Evolutionary conservation across 2,797 vertebrate genomes (phyloP).

Genomic region (Thunnus albacares): DNA sequence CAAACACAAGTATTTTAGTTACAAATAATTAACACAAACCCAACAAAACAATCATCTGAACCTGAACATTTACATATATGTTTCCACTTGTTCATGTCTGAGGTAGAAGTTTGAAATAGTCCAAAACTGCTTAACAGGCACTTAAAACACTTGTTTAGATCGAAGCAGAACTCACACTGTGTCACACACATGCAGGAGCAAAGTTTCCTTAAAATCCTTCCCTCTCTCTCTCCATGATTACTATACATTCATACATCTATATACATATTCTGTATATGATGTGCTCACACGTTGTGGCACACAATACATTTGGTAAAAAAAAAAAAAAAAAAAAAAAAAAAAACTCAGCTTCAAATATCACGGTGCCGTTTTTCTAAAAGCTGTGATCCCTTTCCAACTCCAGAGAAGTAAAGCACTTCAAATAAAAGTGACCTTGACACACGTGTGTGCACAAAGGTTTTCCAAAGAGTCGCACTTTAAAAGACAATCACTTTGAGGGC

Average conservation of each 20-base stretch:
- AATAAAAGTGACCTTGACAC: constrained; percentile 1
- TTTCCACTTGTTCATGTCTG: constrained; percentile 38
- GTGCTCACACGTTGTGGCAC: constrained; percentile 1
- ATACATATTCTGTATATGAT: constrained; percentile 14
- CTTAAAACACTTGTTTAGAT: constrained; percentile 53
- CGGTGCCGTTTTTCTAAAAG: background rate
- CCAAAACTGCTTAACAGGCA: constrained; percentile 65
- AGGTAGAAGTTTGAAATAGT: constrained; percentile 72
- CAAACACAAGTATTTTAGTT: constrained; percentile 14
- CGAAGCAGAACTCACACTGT: background rate
- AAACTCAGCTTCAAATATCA: constrained; percentile 31
- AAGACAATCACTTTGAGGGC: constrained; percentile 22
- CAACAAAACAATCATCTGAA: constrained; percentile 25
- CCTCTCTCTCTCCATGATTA: background rate
- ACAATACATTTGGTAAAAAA: constrained; percentile 20
- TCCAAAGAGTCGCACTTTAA: constrained; percentile 28
- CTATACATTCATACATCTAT: constrained; percentile 47
- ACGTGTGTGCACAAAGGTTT: background rate
- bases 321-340: constrained; percentile 3
- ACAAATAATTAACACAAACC: constrained; percentile 33
- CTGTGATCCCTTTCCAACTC: constrained; percentile 8
- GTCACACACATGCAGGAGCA: constrained; percentile 15
- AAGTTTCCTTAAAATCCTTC: constrained; percentile 19
- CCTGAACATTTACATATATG: constrained; percentile 1
- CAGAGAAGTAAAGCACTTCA: constrained; percentile 13